Conservation (phyloP, 37 sponge, comb jelly and placozoan genomes). For the Theonella swinhoei region DNA sequence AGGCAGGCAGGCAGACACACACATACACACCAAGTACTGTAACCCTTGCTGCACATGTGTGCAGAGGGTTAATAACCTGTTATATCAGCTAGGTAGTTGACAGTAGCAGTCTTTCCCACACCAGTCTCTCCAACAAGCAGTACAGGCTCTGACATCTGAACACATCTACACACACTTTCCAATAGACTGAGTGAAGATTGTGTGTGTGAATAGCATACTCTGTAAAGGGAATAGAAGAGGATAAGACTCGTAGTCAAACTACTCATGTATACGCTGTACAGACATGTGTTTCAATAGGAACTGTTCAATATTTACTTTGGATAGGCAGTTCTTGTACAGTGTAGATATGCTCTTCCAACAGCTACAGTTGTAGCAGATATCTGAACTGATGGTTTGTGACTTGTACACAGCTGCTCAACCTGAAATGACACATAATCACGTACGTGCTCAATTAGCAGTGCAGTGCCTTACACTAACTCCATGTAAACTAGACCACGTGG, state of each 20-base stretch:
- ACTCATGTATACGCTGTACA: background rate
- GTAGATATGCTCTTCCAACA: conserved; percentile 64
- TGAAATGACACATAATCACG: conserved; percentile 1
- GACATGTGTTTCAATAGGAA: no score
- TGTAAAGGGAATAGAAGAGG: conserved; percentile 14
- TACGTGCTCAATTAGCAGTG: background rate
- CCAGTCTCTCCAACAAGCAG: conserved; percentile 98
- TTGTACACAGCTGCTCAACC: conserved; percentile 58
- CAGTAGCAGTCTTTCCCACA: conserved; percentile 92
- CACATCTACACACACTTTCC: conserved; percentile 85
- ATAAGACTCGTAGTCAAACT: background rate
- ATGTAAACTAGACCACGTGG: no score
- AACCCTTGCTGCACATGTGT: background rate
- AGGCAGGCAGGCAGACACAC: background rate
- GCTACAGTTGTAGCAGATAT: conserved; percentile 23
- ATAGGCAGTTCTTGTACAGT: background rate
- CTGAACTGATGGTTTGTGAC: conserved; percentile 59
- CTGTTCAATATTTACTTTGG: conserved; percentile 24
- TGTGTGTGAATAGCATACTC: conserved; percentile 78
- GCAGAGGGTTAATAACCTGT: conserved; percentile 46
- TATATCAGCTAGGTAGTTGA: conserved; percentile 83
- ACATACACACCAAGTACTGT: background rate
- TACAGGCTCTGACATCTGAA: conserved; percentile 87
- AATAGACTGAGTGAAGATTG: conserved; percentile 74
- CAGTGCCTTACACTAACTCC: background rate